Base-by-base conservation (phyloP, 2,888 invertebrate genomes). In the Drosophila quinaria region DNA sequence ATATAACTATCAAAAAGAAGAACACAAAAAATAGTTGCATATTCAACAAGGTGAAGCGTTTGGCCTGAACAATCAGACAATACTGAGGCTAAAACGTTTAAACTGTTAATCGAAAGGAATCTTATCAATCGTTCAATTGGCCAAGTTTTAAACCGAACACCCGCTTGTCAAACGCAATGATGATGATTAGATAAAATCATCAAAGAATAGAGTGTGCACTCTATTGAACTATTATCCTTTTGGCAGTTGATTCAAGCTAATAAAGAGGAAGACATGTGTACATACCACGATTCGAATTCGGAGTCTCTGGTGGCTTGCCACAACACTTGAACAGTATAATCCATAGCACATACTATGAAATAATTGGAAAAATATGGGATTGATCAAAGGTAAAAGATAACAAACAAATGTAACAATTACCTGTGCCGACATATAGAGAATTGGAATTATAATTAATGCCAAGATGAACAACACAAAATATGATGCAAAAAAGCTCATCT, bases 331-430 rank as follows among this genome's bases (percentile, higher is more conserved):
- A 76, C n/a, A 90, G 1, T 13, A 76, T 3, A 13, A 70, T 51
- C 78, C 82, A 87, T 0, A 87, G 54, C 9, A 81, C 1, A 35
- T 70, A 87, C 89, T 90, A 81, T 19, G n/a, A 37, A 22, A 62
- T n/a, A 42, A 17, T 29, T 44, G 3, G 13, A 19, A 37, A 41
- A 9, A 8, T 11, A 22, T 31, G 19, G 31, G 1, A n/a, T 19
- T 29, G 1, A 35, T 9, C 15, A 10, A 3, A 0, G 13, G n/a
- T 42, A 3, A 31, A 10, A n/a, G 4, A 29, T 22, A 17, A 35
- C 1, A 29, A 41, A 1, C 9, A 5, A 4, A 2, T 11, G 13
- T 6, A 37, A 6, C n/a, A 59, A 33, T 67, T 82, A 89, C 89
- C 29, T 29, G 29, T 29, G 29, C 29, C 2, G 54, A 17, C 52